A percentile compares a stretch with the other conserved stretches of the same genome.
These are phyloP conservation scores for Aleiodes alternator DNA, from an alignment of 2,888 invertebrate species.

Conservation along the genomic window DNA sequence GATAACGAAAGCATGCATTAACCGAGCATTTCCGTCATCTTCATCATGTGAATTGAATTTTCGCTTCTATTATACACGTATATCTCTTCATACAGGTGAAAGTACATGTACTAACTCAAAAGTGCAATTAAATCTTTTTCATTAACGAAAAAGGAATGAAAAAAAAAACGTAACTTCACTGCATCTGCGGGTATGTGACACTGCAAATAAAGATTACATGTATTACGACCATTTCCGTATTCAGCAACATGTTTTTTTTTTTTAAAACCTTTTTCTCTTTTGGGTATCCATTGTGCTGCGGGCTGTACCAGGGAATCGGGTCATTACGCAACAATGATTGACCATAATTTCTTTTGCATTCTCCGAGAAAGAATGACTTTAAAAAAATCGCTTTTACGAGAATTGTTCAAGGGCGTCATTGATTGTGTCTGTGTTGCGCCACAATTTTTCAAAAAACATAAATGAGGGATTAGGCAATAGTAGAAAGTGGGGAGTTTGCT, in stretches of 20 bases:
- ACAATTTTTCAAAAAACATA: slow-evolving; percentile 1
- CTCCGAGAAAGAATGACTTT: no score
- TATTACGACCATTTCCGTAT: slow-evolving; percentile 27
- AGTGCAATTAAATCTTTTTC: slow-evolving; percentile 20
- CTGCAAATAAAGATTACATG: slow-evolving; percentile 28
- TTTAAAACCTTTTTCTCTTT: not conserved
- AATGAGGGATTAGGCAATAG: slow-evolving; percentile 21
- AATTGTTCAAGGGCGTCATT: slow-evolving; percentile 7
- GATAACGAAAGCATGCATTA: not conserved
- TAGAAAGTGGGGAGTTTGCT: slow-evolving; percentile 20
- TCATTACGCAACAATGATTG: slow-evolving; percentile 17
- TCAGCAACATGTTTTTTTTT: not conserved
- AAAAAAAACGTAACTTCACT: not conserved
- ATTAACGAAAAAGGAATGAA: not conserved
- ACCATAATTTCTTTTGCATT: no score
- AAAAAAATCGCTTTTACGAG: not conserved
- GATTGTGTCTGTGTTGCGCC: not conserved
- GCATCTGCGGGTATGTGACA: slow-evolving; percentile 23
- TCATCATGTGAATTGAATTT: not conserved
- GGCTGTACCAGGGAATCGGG: slow-evolving; percentile 4
- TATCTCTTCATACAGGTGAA: slow-evolving; percentile 18
- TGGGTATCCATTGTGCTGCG: not conserved
- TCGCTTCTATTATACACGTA: slow-evolving; percentile 12
- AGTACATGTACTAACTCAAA: slow-evolving; percentile 11
- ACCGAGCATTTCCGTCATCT: slow-evolving; percentile 13